Conservation (phyloP, 2,113 vertebrate genomes). For the Syngnathus floridae region DNA sequence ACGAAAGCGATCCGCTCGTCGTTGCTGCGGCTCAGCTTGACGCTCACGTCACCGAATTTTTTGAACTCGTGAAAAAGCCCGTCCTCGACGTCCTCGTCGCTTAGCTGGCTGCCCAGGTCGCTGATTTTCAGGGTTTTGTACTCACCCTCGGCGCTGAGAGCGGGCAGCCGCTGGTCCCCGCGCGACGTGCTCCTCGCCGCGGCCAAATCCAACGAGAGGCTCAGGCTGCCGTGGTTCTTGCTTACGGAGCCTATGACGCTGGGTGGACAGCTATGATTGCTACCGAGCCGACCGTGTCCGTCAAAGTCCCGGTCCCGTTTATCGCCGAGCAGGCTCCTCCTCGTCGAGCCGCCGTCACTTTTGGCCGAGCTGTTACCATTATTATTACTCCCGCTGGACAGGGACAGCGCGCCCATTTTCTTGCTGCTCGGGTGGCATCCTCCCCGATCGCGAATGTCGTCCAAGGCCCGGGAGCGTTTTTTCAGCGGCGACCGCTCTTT, state of each 20-base stretch:
- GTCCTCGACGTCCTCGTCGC: constrained; percentile 92
- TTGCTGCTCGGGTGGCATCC: constrained; percentile 81
- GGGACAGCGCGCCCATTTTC: constrained; percentile 80
- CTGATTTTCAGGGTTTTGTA: constrained; percentile 96
- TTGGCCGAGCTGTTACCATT: constrained; percentile 75
- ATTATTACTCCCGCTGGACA: constrained; percentile 73
- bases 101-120: constrained; percentile 88
- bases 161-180: constrained; percentile 62
- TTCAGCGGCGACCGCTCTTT: constrained; percentile 94
- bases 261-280: constrained; percentile 71
- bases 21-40: constrained; percentile 87
- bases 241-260: constrained; percentile 69
- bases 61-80: constrained; percentile 97
- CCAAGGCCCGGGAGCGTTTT: constrained; percentile 88
- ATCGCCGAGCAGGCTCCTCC: constrained; percentile 77
- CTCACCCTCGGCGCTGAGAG: constrained; percentile 72
- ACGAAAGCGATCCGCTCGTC: constrained; percentile 93
- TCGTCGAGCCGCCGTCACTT: constrained; percentile 73
- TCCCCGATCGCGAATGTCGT: constrained; percentile 81
- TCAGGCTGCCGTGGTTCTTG: constrained; percentile 73
- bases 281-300: constrained; percentile 71
- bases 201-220: constrained; percentile 64
- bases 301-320: constrained; percentile 84
- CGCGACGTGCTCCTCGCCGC: constrained; percentile 63
- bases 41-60: constrained; percentile 92